Conservation (phyloP, 2,113 vertebrate species). For the Craseonycteris thonglongyai region DNA sequence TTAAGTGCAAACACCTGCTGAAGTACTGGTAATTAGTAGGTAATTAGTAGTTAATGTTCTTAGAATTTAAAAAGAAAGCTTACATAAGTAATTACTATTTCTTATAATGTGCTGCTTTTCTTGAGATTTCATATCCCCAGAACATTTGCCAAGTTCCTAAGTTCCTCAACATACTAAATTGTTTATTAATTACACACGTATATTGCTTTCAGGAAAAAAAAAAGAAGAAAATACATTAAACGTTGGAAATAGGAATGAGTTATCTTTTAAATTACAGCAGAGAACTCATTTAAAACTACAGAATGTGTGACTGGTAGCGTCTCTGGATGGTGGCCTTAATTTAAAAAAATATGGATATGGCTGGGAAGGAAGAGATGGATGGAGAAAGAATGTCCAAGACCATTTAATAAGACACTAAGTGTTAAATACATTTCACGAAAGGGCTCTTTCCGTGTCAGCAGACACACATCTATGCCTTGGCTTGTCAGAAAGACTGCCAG, state of each 20-base stretch:
- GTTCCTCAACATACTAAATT: conserved; percentile 97
- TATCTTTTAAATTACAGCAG: conserved; percentile 81
- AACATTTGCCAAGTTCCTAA: conserved; percentile 97
- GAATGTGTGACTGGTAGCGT: conserved; percentile 67
- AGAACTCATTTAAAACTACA: conserved; percentile 71
- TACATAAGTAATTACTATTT: conserved; percentile 98
- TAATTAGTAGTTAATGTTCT: conserved; percentile 99
- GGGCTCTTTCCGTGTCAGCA: conserved; percentile 47
- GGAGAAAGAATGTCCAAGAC: conserved; percentile 24
- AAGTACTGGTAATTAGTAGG: conserved; percentile 99
- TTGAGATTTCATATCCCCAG: conserved; percentile 97
- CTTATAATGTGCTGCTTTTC: conserved; percentile 94
- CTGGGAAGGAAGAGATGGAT: conserved; percentile 34
- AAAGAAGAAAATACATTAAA: conserved; percentile 91
- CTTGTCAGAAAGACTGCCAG: conserved; percentile 45
- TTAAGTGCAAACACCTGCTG: conserved; percentile 98
- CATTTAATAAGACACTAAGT: conserved; percentile 17
- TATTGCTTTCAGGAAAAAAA: conserved; percentile 89
- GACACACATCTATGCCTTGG: conserved; percentile 47
- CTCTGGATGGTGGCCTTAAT: conserved; percentile 58
- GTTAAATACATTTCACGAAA: conserved; percentile 41
- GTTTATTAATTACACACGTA: conserved; percentile 99
- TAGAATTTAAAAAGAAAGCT: conserved; percentile 97
- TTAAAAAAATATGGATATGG: conserved; percentile 12
- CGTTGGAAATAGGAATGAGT: conserved; percentile 79